Percentiles rank a stretch among this genome's conserved stretches.
Evolutionary conservation across 2,797 vertebrate species (phyloP).

Genomic region (Pseudochirops cupreus): DNA sequence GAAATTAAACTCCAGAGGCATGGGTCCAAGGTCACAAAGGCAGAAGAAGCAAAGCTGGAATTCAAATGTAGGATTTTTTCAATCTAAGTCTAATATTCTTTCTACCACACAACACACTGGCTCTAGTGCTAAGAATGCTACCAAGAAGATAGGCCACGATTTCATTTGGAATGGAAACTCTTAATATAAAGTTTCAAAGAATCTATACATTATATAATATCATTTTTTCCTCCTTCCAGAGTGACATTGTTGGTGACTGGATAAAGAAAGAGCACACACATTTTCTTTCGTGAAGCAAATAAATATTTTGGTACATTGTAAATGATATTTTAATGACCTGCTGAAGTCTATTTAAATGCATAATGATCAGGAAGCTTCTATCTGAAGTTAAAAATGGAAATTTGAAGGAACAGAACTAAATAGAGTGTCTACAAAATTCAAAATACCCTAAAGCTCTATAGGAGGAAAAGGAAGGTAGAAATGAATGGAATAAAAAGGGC

Average conservation of each 20-base stretch:
- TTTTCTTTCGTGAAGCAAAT: slow-evolving; percentile 17
- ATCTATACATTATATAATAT: slow-evolving; percentile 29
- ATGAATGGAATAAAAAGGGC: slow-evolving; percentile 26
- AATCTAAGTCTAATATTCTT: neutral
- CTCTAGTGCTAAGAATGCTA: slow-evolving; percentile 32
- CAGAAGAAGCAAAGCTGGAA: neutral
- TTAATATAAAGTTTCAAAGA: slow-evolving; percentile 36
- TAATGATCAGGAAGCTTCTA: neutral
- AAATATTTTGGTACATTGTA: neutral
- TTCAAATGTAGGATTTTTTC: neutral
- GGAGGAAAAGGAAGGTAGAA: slow-evolving; percentile 42
- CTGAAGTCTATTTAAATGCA: neutral
- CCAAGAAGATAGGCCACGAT: slow-evolving; percentile 22
- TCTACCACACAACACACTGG: neutral
- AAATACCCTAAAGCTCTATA: slow-evolving; percentile 43
- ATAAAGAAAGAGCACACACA: slow-evolving; percentile 4
- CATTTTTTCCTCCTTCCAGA: slow-evolving; percentile 22
- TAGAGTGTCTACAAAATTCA: slow-evolving; percentile 43
- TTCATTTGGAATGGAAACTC: slow-evolving; percentile 12
- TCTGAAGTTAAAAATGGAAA: slow-evolving; percentile 31
- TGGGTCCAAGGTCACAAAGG: neutral
- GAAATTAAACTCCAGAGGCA: neutral
- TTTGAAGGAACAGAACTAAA: slow-evolving; percentile 21
- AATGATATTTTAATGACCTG: neutral
- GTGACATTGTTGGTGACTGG: neutral